Base-by-base conservation (phyloP, 2,113 vertebrate genomes). In the Aspidoscelis tigris region DNA sequence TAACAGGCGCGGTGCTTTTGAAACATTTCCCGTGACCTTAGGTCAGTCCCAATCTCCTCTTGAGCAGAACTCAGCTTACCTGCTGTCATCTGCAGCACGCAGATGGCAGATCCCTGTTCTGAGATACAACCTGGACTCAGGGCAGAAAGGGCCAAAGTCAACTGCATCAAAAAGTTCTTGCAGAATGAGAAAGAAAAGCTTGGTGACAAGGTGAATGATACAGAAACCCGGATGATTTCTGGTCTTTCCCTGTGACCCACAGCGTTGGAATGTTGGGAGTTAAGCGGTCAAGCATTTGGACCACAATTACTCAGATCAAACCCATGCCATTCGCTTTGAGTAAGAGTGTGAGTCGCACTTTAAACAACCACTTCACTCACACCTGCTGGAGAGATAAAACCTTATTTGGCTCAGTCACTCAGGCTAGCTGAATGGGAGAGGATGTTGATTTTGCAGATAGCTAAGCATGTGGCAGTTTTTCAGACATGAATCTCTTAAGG, bases 221-320 rank as follows among this genome's bases (percentile, higher is more conserved):
- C 14, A 61, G 14, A 16, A 61, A 61, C 18, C 58, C 18, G 14
- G 18, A 18, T 61, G 58, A 33, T 11, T 14, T 33, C 68, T 33
- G 26, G 33, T 69, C 68, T 33, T 16, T 16, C 69, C 69, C 33
- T 5, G 47, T 7, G 43, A 79, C 53, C 68, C 53, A 53, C n/a
- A 71, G 20, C 7, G 5, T 33, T 73, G 76, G 77, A 80, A 74
- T 73, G 68, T 77, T 21, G 58, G 21, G 1, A 11, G 7, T 16
- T 44, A 6, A 24, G 44, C 12, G 9, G 21, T 10, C 55, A 66
- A 50, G 26, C 76, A 53, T 74, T 79, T 55, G 53, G 7, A 66
- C 41, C 58, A 26, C 16, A 39, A 66, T 85, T 85, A 80, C 69
- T 85, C 83, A 85, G 10, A 47, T 53, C 55, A 53, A 39, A 50